Base-by-base conservation (phyloP, 2,797 vertebrate genomes). In the Notolabrus celidotus region DNA sequence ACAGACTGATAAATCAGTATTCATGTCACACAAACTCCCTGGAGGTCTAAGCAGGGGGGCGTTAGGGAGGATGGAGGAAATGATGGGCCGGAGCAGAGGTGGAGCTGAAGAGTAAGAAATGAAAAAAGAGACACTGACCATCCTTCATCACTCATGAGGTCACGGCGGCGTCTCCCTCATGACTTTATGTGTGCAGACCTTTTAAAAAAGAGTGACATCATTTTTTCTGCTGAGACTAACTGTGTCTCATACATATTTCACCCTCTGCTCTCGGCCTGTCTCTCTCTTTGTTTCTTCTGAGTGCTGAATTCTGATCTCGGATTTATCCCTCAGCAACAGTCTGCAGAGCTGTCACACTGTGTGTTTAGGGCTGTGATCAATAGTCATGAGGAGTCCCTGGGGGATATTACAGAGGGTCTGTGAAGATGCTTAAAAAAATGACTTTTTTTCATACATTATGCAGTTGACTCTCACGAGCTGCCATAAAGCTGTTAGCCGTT, bases 171-270 rank as follows among this genome's bases (percentile, higher is more conserved):
- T 57, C 55, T 47, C 71, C 49, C 60, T 45, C 61, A 68, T 64
- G 79, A 56, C 51, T 54, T 33, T 22, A 38, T 62, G 62, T 20
- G 63, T 47, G 67, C 23, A 61, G 57, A 80, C 72, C 81, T 74
- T 38, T 70, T 23, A 75, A 46, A 57, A n/a, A n/a, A 57, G 27
- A 70, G 8, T 90, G 88, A 92, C 80, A 80, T 91, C 82, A 84
- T 74, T 41, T 31, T 29, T n/a, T 0, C 65, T 50, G 39, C 22
- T 0, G 45, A 63, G 63, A 53, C 39, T 14, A 10, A 29, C 43
- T 4, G 49, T 27, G 1, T 38, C 41, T 84, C 53, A 64, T 79
- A 20, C 66, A 79, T 82, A 70, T 77, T 85, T 81, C 20, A 76
- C 31, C 54, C 7, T 5, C 62, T 62, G 20, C 25, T 71, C 16